phyloP scores from a whole-genome alignment of 2,888 invertebrate species.

The Philonicus albiceps region DNA sequence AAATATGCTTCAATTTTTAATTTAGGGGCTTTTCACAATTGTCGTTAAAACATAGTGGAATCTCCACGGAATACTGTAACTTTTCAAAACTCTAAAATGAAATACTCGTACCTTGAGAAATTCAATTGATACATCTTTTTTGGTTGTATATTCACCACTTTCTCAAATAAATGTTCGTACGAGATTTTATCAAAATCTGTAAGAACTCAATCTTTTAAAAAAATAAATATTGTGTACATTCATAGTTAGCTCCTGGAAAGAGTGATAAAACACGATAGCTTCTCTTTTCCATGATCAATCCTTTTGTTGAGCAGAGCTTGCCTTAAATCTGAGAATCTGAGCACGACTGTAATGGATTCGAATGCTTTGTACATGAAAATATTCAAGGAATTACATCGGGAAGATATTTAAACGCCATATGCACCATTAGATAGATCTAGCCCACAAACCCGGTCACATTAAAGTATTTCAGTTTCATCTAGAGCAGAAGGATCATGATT shows the following conservation, averaged over 20 bases:
- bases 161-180: no score
- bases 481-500: slow-evolving; percentile 5
- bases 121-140: no score
- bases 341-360: background rate
- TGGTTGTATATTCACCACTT: no score
- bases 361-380: slow-evolving; percentile 16
- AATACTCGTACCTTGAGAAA: no score
- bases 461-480: slow-evolving; percentile 16
- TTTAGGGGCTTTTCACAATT: no score
- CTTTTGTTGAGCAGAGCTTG: background rate
- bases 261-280: background rate
- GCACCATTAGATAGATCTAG: slow-evolving; percentile 23
- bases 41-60: no score
- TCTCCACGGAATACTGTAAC: no score
- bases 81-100: no score
- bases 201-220: no score
- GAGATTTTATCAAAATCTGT: no score
- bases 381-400: background rate
- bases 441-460: slow-evolving; percentile 30
- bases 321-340: background rate
- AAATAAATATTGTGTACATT: background rate
- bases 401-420: slow-evolving; percentile 42
- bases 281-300: background rate
- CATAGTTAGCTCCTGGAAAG: background rate
- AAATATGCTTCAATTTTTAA: no score